These are phyloP conservation scores for Yoshiicerus persimilis DNA, from an alignment of 1,140 invertebrate species.

Conservation along the genomic window DNA sequence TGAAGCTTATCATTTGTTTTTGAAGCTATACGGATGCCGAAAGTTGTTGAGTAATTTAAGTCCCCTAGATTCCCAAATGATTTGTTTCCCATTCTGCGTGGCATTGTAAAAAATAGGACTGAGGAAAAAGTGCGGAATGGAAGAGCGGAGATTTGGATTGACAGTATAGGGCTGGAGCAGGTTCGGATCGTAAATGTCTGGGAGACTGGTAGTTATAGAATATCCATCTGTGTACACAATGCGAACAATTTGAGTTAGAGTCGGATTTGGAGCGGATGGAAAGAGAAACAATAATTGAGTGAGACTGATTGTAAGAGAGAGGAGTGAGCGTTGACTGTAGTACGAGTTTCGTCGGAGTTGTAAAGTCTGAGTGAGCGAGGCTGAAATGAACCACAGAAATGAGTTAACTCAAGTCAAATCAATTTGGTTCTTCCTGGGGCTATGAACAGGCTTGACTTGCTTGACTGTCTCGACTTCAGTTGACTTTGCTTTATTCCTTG, in stretches of 20 bases:
- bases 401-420: slow-evolving; percentile 6
- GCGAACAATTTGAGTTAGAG: not conserved
- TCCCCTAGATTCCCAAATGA: not conserved
- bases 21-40: too few relatives aligned
- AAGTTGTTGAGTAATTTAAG: not conserved
- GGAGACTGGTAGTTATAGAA: not conserved
- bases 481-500: not conserved
- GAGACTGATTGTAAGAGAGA: slow-evolving; percentile 5
- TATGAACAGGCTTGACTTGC: not conserved
- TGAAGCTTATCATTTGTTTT: too few relatives aligned
- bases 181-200: not conserved
- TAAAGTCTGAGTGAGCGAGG: not conserved
- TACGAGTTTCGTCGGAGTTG: not conserved
- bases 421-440: not conserved
- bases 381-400: not conserved
- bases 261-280: not conserved
- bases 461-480: not conserved
- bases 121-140: not conserved
- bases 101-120: not conserved
- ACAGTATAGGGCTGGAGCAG: not conserved
- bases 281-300: slow-evolving; percentile 12
- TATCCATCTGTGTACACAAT: not conserved
- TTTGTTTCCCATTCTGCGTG: not conserved
- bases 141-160: not conserved
- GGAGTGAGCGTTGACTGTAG: not conserved